Conservation (phyloP, 2,113 vertebrate genomes). For the Thoracochromis brauschi region DNA sequence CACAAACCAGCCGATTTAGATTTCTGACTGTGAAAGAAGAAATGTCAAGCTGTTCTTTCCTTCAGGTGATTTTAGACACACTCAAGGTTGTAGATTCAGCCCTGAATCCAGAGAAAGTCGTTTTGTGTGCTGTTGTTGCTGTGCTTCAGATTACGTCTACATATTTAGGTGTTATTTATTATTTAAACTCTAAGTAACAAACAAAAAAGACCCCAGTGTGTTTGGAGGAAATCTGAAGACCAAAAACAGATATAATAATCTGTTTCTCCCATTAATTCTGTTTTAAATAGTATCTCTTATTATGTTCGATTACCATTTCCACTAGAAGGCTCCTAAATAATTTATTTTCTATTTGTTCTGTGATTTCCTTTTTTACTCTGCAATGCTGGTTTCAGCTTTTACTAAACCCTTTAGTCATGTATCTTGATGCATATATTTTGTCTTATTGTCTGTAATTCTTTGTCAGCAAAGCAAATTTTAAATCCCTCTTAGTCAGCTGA, state of each 20-base stretch:
- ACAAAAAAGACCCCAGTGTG: neutral
- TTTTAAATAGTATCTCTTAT: neutral
- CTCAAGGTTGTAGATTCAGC: neutral
- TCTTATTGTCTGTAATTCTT: constrained; percentile 9
- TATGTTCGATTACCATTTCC: neutral
- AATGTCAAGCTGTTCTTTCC: neutral
- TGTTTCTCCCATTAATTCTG: neutral
- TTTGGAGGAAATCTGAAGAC: neutral
- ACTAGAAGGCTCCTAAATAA: neutral
- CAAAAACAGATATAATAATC: neutral
- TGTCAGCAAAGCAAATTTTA: neutral
- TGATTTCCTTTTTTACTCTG: neutral
- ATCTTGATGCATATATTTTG: neutral
- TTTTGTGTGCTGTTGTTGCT: neutral
- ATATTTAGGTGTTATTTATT: neutral
- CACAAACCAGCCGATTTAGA: neutral
- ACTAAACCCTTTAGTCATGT: neutral
- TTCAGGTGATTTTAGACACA: neutral
- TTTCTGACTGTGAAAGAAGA: neutral
- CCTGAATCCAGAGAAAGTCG: neutral
- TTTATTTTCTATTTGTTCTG: neutral
- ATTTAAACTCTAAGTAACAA: neutral
- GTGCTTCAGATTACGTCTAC: neutral
- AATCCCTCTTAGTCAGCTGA: neutral
- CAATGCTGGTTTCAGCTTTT: neutral